phyloP scores from a whole-genome alignment of 2,888 invertebrate genomes.

The Drosophila nr. medialis region DNA sequence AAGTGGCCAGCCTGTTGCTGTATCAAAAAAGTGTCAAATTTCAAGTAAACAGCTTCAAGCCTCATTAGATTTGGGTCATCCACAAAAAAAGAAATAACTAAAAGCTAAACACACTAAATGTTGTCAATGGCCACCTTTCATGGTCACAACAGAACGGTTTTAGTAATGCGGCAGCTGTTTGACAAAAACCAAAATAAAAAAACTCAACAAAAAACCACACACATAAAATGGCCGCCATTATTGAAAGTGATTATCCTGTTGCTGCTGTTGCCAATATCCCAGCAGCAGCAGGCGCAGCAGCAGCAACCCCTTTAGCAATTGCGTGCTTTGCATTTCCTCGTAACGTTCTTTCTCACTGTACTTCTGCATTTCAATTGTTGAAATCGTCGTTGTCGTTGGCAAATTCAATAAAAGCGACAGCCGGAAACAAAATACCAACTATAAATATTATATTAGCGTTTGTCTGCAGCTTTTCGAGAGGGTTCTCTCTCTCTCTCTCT shows the following conservation, averaged over 20 bases:
- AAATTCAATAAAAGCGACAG: constrained; percentile 69
- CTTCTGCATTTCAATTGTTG: constrained; percentile 62
- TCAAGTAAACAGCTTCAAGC: constrained; percentile 54
- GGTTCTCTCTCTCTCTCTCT: constrained; percentile 10
- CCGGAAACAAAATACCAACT: constrained; percentile 75
- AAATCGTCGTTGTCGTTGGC: constrained; percentile 28
- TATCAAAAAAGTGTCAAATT: constrained; percentile 48
- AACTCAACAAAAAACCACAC: neutral
- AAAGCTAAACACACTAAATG: constrained; percentile 1
- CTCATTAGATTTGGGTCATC: constrained; percentile 56
- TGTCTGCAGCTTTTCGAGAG: constrained; percentile 41
- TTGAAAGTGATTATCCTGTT: constrained; percentile 66
- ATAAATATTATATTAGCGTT: constrained; percentile 78
- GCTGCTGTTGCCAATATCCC: constrained; percentile 50
- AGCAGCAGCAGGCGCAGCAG: constrained; percentile 13
- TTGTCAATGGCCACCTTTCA: constrained; percentile 11
- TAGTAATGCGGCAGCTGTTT: constrained; percentile 38
- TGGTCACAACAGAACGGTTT: constrained; percentile 17
- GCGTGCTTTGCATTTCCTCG: constrained; percentile 55
- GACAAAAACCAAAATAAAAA: neutral
- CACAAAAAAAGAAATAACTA: constrained; percentile 3
- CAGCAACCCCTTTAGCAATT: constrained; percentile 53
- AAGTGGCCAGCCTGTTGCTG: constrained; percentile 57
- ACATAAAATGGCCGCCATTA: constrained; percentile 41
- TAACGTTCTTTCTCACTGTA: constrained; percentile 42